Conservation (phyloP, 2,888 invertebrate genomes). For the Lottia scabra region DNA sequence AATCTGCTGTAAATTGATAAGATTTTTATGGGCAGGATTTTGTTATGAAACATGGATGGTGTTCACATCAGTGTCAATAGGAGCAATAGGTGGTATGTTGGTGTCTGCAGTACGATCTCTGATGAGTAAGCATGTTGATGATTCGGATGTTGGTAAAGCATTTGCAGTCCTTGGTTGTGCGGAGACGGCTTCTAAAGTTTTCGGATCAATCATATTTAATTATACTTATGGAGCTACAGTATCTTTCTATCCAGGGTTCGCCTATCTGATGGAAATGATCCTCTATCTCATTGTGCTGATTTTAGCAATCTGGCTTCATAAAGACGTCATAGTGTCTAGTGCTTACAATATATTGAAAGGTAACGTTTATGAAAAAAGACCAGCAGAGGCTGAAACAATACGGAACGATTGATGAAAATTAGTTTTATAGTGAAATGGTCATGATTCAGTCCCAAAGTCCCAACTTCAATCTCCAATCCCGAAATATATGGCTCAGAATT, state of each 20-base stretch:
- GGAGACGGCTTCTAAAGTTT: constrained; percentile 61
- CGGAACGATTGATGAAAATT: too few species aligned
- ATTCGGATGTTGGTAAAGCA: constrained; percentile 64
- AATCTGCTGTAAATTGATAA: constrained; percentile 52
- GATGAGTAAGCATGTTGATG: constrained; percentile 62
- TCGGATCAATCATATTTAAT: constrained; percentile 62
- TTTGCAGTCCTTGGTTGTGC: constrained; percentile 64
- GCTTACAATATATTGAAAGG: constrained; percentile 43
- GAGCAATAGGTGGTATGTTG: constrained; percentile 56
- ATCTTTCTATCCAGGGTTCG: constrained; percentile 57
- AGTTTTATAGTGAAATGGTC: too few species aligned
- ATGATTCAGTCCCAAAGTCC: too few species aligned
- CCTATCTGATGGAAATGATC: constrained; percentile 56
- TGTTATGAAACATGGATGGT: constrained; percentile 54
- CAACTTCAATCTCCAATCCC: too few species aligned
- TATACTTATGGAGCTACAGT: constrained; percentile 62
- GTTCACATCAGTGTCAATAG: constrained; percentile 52
- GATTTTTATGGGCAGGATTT: constrained; percentile 49
- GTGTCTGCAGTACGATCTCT: constrained; percentile 62
- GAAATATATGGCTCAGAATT: too few species aligned
- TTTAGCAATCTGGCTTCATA: constrained; percentile 39
- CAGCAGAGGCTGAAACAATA: too few species aligned
- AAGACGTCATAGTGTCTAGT: constrained; percentile 35
- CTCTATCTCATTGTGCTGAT: constrained; percentile 47
- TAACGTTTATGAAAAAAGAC: constrained; percentile 35